A percentile compares a stretch with the other conserved stretches of the same genome.
phyloP scores from a whole-genome alignment of 2,888 invertebrate genomes.

The Ceramica pisi region DNA sequence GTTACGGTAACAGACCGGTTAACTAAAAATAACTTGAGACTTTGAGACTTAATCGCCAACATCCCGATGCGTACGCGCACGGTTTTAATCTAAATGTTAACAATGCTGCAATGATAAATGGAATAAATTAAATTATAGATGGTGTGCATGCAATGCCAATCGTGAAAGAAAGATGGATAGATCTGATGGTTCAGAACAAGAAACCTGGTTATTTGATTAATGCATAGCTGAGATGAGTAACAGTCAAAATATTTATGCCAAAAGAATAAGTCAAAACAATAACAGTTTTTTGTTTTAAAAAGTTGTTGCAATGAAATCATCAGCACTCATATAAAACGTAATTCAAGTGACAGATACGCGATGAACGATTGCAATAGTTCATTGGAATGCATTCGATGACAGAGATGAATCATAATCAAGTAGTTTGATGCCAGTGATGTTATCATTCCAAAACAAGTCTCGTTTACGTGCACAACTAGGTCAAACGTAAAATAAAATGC shows the following conservation, averaged over 20 bases:
- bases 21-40: slow-evolving; percentile 70
- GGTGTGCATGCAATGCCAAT: slow-evolving; percentile 24
- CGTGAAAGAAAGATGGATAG: slow-evolving; percentile 18
- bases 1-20: slow-evolving; percentile 72
- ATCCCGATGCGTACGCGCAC: slow-evolving; percentile 49
- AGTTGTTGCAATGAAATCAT: slow-evolving; percentile 44
- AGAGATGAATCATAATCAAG: slow-evolving; percentile 49
- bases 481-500: slow-evolving; percentile 49
- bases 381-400: slow-evolving; percentile 44
- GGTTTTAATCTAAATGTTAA: slow-evolving; percentile 49
- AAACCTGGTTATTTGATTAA: slow-evolving; percentile 24
- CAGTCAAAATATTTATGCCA: slow-evolving; percentile 35
- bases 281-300: slow-evolving; percentile 47
- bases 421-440: slow-evolving; percentile 38
- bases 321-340: slow-evolving; percentile 10
- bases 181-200: slow-evolving; percentile 16
- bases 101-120: slow-evolving; percentile 34
- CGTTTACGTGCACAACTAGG: slow-evolving; percentile 45
- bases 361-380: slow-evolving; percentile 47
- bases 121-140: slow-evolving; percentile 35
- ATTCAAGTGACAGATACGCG: slow-evolving; percentile 28
- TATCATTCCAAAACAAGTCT: slow-evolving; percentile 47
- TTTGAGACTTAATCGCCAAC: slow-evolving; percentile 60
- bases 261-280: slow-evolving; percentile 43
- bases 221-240: slow-evolving; percentile 13